A percentile compares a stretch with the other conserved stretches of the same genome.
phyloP scores from a whole-genome alignment of 2,888 invertebrate species.

The Macaria liturata region DNA sequence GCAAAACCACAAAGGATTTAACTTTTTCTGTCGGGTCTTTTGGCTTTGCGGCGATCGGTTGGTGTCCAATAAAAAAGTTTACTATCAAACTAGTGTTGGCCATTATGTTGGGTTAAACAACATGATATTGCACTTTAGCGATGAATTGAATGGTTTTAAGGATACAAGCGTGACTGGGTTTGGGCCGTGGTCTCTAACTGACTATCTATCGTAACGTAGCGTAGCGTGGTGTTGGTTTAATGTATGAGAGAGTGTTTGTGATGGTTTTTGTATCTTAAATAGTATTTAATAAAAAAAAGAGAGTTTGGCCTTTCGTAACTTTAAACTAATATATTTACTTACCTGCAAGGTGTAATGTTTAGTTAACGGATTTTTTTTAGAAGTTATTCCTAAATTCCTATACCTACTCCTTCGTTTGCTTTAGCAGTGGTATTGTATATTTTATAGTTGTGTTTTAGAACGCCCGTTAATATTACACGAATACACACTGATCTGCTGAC shows the following conservation, averaged over 20 bases:
- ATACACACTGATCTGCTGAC: too few relatives aligned
- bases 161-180: constrained; percentile 44
- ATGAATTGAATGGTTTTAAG: constrained; percentile 35
- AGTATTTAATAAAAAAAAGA: too few relatives aligned
- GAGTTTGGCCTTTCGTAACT: too few relatives aligned
- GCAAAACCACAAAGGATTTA: constrained; percentile 29
- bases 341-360: too few relatives aligned
- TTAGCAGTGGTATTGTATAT: too few relatives aligned
- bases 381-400: too few relatives aligned
- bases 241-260: constrained; percentile 9
- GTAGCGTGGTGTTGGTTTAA: constrained; percentile 40
- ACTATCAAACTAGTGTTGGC: constrained; percentile 23
- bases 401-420: too few relatives aligned
- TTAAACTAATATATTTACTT: too few relatives aligned
- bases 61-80: constrained; percentile 21
- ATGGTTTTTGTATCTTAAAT: too few relatives aligned
- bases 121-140: constrained; percentile 33
- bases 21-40: constrained; percentile 24
- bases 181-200: constrained; percentile 55
- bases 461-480: too few relatives aligned
- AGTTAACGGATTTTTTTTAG: too few relatives aligned
- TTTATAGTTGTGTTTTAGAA: too few relatives aligned
- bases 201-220: constrained; percentile 45
- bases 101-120: constrained; percentile 22
- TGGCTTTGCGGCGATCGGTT: constrained; percentile 22